Evolutionary conservation across 1,140 invertebrate genomes (phyloP), one percentile per base, ranked within the genome.

Genomic region (Reticulitermes speratus): DNA sequence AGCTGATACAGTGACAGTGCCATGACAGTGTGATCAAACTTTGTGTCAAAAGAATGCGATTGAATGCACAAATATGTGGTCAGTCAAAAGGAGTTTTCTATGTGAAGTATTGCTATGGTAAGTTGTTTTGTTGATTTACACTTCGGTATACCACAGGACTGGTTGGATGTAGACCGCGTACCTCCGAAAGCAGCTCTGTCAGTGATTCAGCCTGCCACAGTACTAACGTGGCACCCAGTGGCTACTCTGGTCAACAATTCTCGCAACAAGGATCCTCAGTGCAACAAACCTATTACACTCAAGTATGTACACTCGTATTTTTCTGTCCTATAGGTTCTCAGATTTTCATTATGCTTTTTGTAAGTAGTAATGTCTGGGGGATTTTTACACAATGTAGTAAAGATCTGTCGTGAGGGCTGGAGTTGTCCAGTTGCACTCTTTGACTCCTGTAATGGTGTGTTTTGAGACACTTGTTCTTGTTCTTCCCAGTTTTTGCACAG

Each of bases 181-280:
- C 89, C 92, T 81, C 88, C 92, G 69, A 90, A 92, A 23, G 91
- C 93, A 89, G 94, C 94, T 8, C 86, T 95, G 85, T 89, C 90
- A 59, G 89, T 92, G 48, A 88, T 95, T 30, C 92, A 91, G 88
- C 93, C 94, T 45, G 88, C 92, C 25, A 88, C 89, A 14, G 87
- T 89, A 84, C 88, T 97, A 38, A 88, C 90, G 32, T 96, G 94
- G 93, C 94, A 97, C 90, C 93, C 93, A 59, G 96, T 97, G 12
- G 94, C 95, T 3, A 93, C 91, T 84, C 86, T 91, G 84, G 96
- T 97, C 0, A 96, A 96, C 89, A 96, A 95, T 89, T 94, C 95
- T 1, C 90, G 93, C 75, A 93, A 96, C 89, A 96, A 96, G 90
- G 93, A 93, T 86, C 25, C 65, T 44, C 30, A 82, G 25, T 86